A percentile compares a stretch with the other conserved stretches of the same genome.
Evolutionary conservation across 2,113 vertebrate genomes (phyloP).

Genomic region (Takifugu bimaculatus): DNA sequence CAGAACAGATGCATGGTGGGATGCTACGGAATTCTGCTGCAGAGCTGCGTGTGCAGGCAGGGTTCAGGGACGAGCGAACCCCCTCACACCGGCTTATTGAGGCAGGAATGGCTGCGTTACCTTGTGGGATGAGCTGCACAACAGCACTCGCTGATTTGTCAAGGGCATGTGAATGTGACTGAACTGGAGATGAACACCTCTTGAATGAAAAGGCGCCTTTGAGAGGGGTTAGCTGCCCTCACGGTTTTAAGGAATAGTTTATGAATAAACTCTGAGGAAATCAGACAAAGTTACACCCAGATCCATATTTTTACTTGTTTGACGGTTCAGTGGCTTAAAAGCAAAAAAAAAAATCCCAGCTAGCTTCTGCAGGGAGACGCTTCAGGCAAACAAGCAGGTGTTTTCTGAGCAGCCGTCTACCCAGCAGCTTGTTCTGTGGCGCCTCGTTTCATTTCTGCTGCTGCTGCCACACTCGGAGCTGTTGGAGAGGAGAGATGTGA

Average conservation of each 20-base stretch:
- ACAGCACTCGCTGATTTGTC: too few species aligned
- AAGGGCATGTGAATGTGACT: too few species aligned
- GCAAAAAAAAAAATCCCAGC: constrained; percentile 12
- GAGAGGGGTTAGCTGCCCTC: constrained; percentile 10
- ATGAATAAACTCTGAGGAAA: constrained; percentile 67
- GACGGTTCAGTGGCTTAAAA: constrained; percentile 31
- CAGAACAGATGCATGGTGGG: constrained; percentile 46
- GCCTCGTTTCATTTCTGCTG: neutral
- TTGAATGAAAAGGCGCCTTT: constrained; percentile 21
- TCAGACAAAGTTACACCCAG: constrained; percentile 39
- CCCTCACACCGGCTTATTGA: too few species aligned
- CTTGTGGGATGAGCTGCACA: too few species aligned
- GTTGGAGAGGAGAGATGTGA: constrained; percentile 42
- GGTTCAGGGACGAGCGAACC: neutral
- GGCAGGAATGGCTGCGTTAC: neutral
- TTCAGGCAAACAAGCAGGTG: constrained; percentile 27
- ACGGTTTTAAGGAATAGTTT: constrained; percentile 8
- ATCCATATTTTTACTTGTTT: constrained; percentile 2
- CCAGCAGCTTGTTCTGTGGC: constrained; percentile 14
- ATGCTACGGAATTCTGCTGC: constrained; percentile 46
- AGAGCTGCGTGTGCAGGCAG: constrained; percentile 30
- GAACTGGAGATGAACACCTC: too few species aligned
- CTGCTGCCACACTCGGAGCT: constrained; percentile 27
- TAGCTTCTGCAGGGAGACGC: constrained; percentile 19
- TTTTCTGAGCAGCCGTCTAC: constrained; percentile 21